Evolutionary conservation across 2,797 vertebrate species (phyloP).

Genomic region (Parauchenoglanis ngamensis): DNA sequence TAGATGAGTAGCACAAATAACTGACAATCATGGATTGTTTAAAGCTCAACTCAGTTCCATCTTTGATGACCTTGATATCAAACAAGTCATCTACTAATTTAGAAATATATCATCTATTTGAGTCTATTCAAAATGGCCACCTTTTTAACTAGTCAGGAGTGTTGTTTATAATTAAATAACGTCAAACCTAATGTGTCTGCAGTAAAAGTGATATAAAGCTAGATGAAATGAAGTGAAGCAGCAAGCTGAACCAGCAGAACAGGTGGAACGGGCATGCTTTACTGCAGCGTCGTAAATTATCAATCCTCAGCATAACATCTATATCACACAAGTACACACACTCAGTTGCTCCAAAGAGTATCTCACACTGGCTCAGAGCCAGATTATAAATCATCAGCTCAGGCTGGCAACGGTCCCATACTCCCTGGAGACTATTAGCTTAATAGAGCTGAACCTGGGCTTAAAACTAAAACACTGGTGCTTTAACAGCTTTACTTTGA

Average conservation of each 20-base stretch:
- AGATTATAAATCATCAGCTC: slow-evolving; percentile 37
- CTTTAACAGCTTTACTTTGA: slow-evolving; percentile 3
- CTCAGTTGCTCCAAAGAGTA: neutral
- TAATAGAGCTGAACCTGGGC: slow-evolving; percentile 2
- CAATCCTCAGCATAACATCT: slow-evolving; percentile 52
- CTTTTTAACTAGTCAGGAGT: slow-evolving; percentile 46
- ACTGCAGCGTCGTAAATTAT: slow-evolving; percentile 50
- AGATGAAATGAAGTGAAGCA: slow-evolving; percentile 1
- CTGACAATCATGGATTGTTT: neutral
- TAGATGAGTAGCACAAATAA: slow-evolving; percentile 21
- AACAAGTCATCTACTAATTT: slow-evolving; percentile 28
- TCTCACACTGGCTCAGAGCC: neutral
- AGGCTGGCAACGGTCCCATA: neutral
- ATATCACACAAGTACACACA: neutral
- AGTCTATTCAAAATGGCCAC: neutral
- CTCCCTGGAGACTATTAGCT: neutral
- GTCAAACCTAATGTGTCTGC: slow-evolving; percentile 12
- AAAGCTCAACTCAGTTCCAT: neutral
- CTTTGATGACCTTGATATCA: slow-evolving; percentile 43
- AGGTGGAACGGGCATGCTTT: slow-evolving; percentile 43
- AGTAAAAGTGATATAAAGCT: slow-evolving; percentile 1
- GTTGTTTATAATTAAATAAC: slow-evolving; percentile 28
- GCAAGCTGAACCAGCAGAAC: slow-evolving; percentile 45
- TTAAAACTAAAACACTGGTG: neutral
- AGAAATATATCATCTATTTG: neutral